These are phyloP conservation scores for Ctenochaetus hawaiiensis DNA, from an alignment of 2,797 vertebrate genomes.

Conservation along the genomic window DNA sequence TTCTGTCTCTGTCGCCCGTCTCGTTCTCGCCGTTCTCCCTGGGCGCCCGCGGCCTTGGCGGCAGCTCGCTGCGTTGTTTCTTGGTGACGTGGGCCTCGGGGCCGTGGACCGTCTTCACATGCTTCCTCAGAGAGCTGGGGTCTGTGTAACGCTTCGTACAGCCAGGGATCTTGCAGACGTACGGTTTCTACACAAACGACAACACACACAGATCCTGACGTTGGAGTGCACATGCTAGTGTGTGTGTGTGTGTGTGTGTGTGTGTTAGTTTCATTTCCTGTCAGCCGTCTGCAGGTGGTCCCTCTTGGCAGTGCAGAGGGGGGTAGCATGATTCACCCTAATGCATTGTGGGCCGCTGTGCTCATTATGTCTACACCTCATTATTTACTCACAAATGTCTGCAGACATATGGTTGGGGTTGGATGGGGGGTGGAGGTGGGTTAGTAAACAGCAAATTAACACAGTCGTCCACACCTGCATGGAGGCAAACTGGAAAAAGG, in stretches of 20 bases:
- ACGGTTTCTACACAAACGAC: conserved; percentile 89
- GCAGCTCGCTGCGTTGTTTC: conserved; percentile 90
- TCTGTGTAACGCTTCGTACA: conserved; percentile 99
- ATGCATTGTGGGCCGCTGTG: conserved; percentile 73
- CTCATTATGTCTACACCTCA: conserved; percentile 78
- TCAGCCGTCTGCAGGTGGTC: conserved; percentile 72
- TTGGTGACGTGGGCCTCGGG: conserved; percentile 97
- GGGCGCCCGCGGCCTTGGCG: conserved; percentile 82
- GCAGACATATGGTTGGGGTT: background rate
- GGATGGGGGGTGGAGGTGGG: too few relatives aligned
- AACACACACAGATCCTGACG: background rate
- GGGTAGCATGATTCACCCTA: conserved; percentile 62
- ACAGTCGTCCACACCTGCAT: background rate
- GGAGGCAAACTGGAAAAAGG: background rate
- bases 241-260: background rate
- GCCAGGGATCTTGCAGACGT: conserved; percentile 96
- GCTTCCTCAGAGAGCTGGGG: conserved; percentile 96
- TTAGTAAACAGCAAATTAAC: background rate
- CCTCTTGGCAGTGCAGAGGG: conserved; percentile 41
- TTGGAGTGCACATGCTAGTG: too few relatives aligned
- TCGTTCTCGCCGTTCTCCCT: conserved; percentile 80
- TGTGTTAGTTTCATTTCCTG: conserved; percentile 55
- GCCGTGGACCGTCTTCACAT: conserved; percentile 97
- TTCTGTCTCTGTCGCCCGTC: conserved; percentile 73
- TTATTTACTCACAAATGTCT: conserved; percentile 68